Evolutionary conservation across 1,140 invertebrate species (phyloP), one percentile per base, ranked within the genome.

Genomic region (Apis cerana): DNA sequence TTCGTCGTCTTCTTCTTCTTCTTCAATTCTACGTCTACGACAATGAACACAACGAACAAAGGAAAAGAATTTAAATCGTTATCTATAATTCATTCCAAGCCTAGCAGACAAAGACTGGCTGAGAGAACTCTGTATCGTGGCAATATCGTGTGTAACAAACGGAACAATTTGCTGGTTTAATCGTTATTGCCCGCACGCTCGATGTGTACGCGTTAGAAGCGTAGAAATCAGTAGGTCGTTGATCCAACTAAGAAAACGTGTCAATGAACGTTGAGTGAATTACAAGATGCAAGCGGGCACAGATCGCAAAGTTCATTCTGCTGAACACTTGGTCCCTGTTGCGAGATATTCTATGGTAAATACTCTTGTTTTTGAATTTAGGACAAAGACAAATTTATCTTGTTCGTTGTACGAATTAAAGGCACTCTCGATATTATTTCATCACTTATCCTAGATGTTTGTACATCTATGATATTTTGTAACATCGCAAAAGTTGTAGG

Each of bases 151-250:
- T 19, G 56, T 43, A 54, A n/a, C 21, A 54, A 79, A 79, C n/a
- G 11, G 52, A 77, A 61, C 68, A 71, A 74, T 74, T 74, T 52
- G 21, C 59, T 48, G 56, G n/a, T 74, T 56, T 54, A 48, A 80
- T 64, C 48, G 21, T 64, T 48, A 64, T 48, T 74, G 54, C 48
- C 17, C 79, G 50, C 48, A 27, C 21, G 70, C 9, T 21, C 27
- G 11, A 65, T 75, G 23, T 17, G 71, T 50, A 9, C n/a, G 21
- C 23, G 52, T 67, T 67, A 23, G 54, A 50, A 59, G 80, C 80
- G 62, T n/a, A 75, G 79, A 75, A 81, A 75, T 81, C 70, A 76
- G 58, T 80, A 80, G 80, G 72, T 75, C 80, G 72, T 81, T 81
- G 72, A 75, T 81, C 80, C 62, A 68, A 64, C 80, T 54, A 81